Base-by-base conservation (phyloP, 2,797 vertebrate species). In the Acanthopagrus latus region DNA sequence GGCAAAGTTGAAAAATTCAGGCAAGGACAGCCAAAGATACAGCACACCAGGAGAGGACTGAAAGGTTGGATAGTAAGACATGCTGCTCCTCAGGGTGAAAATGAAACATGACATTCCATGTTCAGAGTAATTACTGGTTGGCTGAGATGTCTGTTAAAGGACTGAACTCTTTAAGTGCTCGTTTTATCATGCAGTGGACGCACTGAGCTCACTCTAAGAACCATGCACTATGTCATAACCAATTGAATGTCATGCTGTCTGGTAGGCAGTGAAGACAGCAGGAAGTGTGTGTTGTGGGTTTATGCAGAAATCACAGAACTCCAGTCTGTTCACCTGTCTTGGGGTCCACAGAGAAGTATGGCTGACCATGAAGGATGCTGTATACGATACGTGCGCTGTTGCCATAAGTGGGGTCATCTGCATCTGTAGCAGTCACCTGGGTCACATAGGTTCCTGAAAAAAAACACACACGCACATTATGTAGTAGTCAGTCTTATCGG, bases 301-400 rank as follows among this genome's bases (percentile, higher is more conserved):
- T 76, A 78, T 0, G 8, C 12, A 82, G 5, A 62, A 69, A 70
- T 80, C 66, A 74, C 17, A 46, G 58, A 76, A 47, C n/a, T 62
- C 8, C 17, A 38, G 33, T 33, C 33, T 33, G 33, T 33, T 95
- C 93, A 99, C 97, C 97, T 92, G 97, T 97, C 87, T 97, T 98
- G 5, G 97, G 94, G 85, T 99, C 98, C 83, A 99, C 97, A 65
- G 97, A 97, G 94, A 99, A 99, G 91, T 98, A 98, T 0, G 97
- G 97, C 78, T 98, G 97, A 16, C 97, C 97, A 47, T 98, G 96
- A 77, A 99, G 96, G 78, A 99, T 96, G 88, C 97, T 98, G 93
- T 99, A 99, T 73, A 99, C 97, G 3, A 99, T 95, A 77, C 96
- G 95, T 29, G 97, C 97, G 44, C 97, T 99, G 94, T 96, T 98